Percentiles rank a stretch among this genome's conserved stretches.
Conservation (phyloP, 2,797 vertebrate species). For the Zalophus californianus region DNA sequence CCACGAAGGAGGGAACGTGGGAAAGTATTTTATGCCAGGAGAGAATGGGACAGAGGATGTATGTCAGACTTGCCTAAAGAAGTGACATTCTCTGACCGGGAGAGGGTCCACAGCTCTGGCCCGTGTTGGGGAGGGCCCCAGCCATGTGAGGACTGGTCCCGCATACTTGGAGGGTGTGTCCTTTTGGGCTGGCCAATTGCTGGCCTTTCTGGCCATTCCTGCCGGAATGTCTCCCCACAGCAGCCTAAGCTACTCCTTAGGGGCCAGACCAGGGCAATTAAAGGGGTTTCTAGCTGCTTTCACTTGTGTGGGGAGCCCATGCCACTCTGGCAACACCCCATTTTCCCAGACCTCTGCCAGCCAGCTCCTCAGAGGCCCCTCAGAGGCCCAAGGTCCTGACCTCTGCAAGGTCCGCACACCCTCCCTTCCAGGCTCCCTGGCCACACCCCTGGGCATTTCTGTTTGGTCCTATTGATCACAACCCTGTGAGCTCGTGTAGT, state of each 20-base stretch:
- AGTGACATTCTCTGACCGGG: neutral
- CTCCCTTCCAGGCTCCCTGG: neutral
- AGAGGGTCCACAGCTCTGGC: neutral
- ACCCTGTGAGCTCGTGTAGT: neutral
- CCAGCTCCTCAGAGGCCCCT: fast-evolving
- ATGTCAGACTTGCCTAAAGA: neutral
- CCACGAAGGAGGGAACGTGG: neutral
- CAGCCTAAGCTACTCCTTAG: neutral
- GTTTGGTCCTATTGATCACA: neutral
- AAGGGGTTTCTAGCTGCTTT: neutral
- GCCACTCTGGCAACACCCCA: neutral
- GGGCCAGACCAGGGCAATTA: neutral
- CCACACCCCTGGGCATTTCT: neutral
- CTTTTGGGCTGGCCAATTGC: neutral
- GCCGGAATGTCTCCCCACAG: neutral
- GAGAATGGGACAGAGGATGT: neutral
- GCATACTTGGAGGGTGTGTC: neutral
- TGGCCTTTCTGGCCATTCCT: neutral
- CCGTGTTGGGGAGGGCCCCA: neutral
- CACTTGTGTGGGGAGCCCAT: neutral
- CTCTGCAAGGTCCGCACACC: neutral
- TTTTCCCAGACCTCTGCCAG: neutral
- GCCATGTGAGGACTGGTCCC: neutral
- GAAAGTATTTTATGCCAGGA: neutral
- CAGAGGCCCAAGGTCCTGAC: neutral